These are phyloP conservation scores for Labroides dimidiatus DNA, from an alignment of 2,797 vertebrate genomes.

Conservation along the genomic window DNA sequence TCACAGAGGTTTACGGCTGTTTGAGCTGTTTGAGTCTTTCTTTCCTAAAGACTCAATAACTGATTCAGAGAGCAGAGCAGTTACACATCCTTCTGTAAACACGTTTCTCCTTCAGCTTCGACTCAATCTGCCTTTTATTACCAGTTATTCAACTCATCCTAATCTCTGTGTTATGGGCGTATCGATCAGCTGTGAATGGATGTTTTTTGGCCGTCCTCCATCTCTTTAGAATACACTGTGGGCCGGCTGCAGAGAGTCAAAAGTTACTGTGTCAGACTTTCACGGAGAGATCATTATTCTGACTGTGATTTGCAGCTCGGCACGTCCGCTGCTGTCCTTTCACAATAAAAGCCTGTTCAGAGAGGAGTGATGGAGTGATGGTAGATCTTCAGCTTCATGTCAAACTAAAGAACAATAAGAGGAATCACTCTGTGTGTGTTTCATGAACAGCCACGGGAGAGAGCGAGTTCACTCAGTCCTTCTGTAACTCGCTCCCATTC, in stretches of 20 bases:
- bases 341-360: too few species aligned
- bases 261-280: conserved; percentile 24
- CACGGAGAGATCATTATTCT: conserved; percentile 23
- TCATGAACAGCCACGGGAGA: conserved; percentile 22
- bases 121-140: conserved; percentile 15
- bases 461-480: conserved; percentile 18
- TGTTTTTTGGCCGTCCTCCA: conserved; percentile 41
- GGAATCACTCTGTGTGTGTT: too few species aligned
- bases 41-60: conserved; percentile 17
- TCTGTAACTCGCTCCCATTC: conserved; percentile 36
- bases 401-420: too few species aligned
- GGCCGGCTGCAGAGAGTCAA: conserved; percentile 15
- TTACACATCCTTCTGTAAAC: not conserved
- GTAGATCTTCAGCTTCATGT: too few species aligned
- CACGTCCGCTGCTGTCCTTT: conserved; percentile 1
- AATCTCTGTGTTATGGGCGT: conserved; percentile 39
- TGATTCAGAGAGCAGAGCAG: conserved; percentile 12
- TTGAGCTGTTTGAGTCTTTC: conserved; percentile 25
- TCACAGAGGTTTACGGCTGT: conserved; percentile 14
- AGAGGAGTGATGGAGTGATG: too few species aligned
- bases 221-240: conserved; percentile 21
- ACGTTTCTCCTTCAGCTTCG: conserved; percentile 13
- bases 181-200: conserved; percentile 41
- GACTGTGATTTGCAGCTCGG: conserved; percentile 25
- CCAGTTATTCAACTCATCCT: conserved; percentile 38